A percentile compares a stretch with the other conserved stretches of the same genome.
Evolutionary conservation across 2,888 invertebrate genomes (phyloP).

Genomic region (Heliconius aoede): DNA sequence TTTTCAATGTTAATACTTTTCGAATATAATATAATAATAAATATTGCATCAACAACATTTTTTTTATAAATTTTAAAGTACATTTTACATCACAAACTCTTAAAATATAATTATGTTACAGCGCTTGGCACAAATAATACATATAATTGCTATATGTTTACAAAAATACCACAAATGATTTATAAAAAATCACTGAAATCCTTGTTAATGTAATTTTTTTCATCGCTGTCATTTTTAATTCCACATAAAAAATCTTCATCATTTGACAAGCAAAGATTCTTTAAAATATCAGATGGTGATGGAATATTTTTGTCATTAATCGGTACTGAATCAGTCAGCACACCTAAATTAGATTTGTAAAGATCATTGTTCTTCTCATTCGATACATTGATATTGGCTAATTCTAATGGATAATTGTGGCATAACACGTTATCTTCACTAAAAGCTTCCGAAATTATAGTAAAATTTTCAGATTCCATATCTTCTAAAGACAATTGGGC

Average conservation of each 20-base stretch:
- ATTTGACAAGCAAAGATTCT: slow-evolving; percentile 84
- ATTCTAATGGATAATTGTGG: slow-evolving; percentile 38
- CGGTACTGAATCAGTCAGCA: slow-evolving; percentile 64
- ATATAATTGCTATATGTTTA: not conserved
- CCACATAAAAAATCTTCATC: slow-evolving; percentile 66
- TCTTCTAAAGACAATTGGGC: slow-evolving; percentile 78
- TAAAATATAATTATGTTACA: not conserved
- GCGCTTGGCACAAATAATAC: not conserved
- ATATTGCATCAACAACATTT: not conserved
- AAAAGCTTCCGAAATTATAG: slow-evolving; percentile 64
- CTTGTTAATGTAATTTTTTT: slow-evolving; percentile 28
- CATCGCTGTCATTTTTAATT: slow-evolving; percentile 23
- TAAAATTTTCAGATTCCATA: slow-evolving; percentile 76
- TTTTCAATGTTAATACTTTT: too few species aligned
- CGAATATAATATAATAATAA: too few species aligned
- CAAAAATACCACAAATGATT: not conserved
- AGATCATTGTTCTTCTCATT: slow-evolving; percentile 58
- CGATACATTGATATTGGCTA: slow-evolving; percentile 21
- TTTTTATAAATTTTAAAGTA: not conserved
- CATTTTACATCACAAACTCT: not conserved
- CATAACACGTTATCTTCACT: slow-evolving; percentile 49
- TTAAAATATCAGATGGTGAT: slow-evolving; percentile 86
- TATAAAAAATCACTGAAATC: slow-evolving; percentile 39
- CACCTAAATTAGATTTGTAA: slow-evolving; percentile 70
- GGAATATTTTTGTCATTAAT: slow-evolving; percentile 80